These are phyloP conservation scores for Pterobdella sp. DNA, from an alignment of 2,888 invertebrate genomes.

Conservation along the genomic window DNA sequence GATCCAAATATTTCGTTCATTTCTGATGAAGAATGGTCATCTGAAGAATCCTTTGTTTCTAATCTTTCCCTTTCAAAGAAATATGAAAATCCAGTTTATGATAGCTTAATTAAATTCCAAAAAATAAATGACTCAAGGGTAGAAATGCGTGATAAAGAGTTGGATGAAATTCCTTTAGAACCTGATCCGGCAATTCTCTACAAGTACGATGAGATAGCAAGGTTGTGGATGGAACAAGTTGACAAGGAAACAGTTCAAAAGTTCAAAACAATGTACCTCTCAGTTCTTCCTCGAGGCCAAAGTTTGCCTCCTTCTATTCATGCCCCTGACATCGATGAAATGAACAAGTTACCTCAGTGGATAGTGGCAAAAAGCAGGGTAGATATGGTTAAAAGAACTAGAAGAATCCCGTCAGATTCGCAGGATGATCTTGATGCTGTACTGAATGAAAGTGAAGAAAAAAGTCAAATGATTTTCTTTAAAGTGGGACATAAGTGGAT, in stretches of 20 bases:
- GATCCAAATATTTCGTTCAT: constrained; percentile 28
- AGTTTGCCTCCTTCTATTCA: constrained; percentile 30
- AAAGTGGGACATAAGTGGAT: constrained; percentile 38
- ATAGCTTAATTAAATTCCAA: constrained; percentile 22
- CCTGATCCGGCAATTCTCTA: constrained; percentile 37
- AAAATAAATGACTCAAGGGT: constrained; percentile 10
- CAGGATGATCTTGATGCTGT: neutral
- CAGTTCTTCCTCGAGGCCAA: constrained; percentile 35
- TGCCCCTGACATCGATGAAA: constrained; percentile 10
- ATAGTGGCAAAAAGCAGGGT: constrained; percentile 37
- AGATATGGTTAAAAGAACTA: constrained; percentile 28
- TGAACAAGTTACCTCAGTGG: constrained; percentile 37
- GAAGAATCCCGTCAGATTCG: neutral
- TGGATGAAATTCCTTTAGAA: neutral
- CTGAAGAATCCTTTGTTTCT: constrained; percentile 9
- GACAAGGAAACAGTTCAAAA: constrained; percentile 38
- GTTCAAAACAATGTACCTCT: constrained; percentile 38
- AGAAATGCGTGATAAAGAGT: constrained; percentile 9
- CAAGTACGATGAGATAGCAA: constrained; percentile 37
- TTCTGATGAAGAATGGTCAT: constrained; percentile 32
- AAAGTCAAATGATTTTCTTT: constrained; percentile 37
- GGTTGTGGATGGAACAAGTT: constrained; percentile 40
- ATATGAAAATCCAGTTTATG: constrained; percentile 19
- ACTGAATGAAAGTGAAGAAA: neutral
- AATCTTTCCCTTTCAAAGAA: constrained; percentile 1